Conservation (phyloP, 53 echinoderm and acorn worm genomes). For the Paracentrotus lividus region DNA sequence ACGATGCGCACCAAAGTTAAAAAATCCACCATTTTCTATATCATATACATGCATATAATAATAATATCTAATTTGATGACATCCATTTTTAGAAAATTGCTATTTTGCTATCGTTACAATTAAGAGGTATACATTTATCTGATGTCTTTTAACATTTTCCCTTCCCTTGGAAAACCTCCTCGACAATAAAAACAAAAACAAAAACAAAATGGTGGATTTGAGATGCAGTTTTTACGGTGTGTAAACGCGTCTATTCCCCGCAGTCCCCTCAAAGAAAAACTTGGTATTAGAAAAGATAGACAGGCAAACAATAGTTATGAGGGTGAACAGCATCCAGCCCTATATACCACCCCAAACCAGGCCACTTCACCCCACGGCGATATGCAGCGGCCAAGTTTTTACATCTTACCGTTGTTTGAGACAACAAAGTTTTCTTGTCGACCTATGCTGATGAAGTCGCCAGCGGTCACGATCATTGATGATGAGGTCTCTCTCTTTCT, state of each 20-base stretch:
- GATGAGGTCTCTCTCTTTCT: slow-evolving; percentile 19
- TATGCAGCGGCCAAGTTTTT: slow-evolving; percentile 26
- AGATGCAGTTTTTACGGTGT: background rate
- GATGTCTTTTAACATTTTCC: too few species aligned
- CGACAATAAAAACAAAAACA: too few species aligned
- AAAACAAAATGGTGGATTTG: too few species aligned
- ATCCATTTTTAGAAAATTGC: too few species aligned
- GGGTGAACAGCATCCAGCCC: slow-evolving; percentile 8
- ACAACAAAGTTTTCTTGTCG: slow-evolving; percentile 41
- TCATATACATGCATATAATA: too few species aligned
- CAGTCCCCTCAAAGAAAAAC: slow-evolving; percentile 41
- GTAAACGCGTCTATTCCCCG: background rate
- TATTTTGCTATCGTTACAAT: too few species aligned
- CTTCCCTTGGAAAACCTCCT: too few species aligned
- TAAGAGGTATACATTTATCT: too few species aligned
- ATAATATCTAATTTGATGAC: too few species aligned
- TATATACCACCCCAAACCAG: slow-evolving; percentile 23
- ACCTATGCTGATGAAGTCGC: background rate
- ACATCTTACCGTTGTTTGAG: slow-evolving; percentile 48
- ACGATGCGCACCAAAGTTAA: too few species aligned
- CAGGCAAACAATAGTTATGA: slow-evolving; percentile 45
- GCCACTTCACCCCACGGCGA: slow-evolving; percentile 24
- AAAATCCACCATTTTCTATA: too few species aligned
- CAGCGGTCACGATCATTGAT: slow-evolving; percentile 33
- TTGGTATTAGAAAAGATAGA: slow-evolving; percentile 30